These are phyloP conservation scores for Spea bombifrons DNA, from an alignment of 2,113 vertebrate species.

Conservation along the genomic window DNA sequence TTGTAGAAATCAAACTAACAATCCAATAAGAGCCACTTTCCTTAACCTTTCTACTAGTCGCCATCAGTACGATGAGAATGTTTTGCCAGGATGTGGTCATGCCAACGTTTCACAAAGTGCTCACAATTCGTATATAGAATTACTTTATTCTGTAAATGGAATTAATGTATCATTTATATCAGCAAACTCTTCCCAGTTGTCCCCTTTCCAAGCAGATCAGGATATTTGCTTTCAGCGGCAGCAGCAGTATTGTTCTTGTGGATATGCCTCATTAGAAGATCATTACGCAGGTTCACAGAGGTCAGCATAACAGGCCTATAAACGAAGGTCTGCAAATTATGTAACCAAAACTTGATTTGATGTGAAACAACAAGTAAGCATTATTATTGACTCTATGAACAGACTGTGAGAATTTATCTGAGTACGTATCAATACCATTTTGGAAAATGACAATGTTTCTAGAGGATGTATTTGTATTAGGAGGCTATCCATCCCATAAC, in stretches of 20 bases:
- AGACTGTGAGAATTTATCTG: background rate
- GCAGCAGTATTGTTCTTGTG: slow-evolving; percentile 14
- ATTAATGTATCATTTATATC: background rate
- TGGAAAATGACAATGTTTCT: slow-evolving; percentile 36
- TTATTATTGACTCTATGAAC: slow-evolving; percentile 38
- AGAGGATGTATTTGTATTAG: slow-evolving; percentile 20
- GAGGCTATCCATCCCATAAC: slow-evolving; percentile 33
- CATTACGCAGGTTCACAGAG: slow-evolving; percentile 34
- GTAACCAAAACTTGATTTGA: slow-evolving; percentile 44
- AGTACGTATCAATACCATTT: slow-evolving; percentile 22
- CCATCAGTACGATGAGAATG: too few relatives aligned
- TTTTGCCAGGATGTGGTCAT: too few relatives aligned
- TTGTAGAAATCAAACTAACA: too few relatives aligned
- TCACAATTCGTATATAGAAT: too few relatives aligned
- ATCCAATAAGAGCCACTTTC: too few relatives aligned
- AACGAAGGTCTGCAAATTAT: slow-evolving; percentile 36
- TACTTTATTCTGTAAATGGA: background rate
- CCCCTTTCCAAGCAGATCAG: background rate
- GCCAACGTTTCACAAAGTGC: too few relatives aligned
- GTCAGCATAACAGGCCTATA: slow-evolving; percentile 19
- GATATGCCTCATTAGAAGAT: slow-evolving; percentile 39
- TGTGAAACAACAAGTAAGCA: slow-evolving; percentile 40
- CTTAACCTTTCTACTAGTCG: too few relatives aligned
- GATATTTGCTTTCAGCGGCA: slow-evolving; percentile 16
- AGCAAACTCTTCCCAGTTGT: background rate